Base-by-base conservation (phyloP, 2,888 invertebrate species). In the Apotomis capreana region DNA sequence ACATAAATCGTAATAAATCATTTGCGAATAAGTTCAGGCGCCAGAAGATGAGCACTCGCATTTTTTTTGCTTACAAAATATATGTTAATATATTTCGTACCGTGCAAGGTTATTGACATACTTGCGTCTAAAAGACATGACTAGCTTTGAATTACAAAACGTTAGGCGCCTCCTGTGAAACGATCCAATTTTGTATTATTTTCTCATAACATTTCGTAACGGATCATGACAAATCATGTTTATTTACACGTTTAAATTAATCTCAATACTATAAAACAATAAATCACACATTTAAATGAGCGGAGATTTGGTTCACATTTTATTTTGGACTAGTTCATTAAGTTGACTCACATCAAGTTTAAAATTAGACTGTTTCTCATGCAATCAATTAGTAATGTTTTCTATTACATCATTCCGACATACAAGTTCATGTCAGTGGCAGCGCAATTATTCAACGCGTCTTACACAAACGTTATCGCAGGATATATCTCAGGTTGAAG, bases 61-160 rank as follows among this genome's bases (percentile, higher is more conserved):
- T 84, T 88, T 90, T 40, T 54, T 89, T 89, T 87, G 82, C 84
- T 81, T 75, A 77, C 79, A 83, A 76, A 83, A 85, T 83, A 82
- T 88, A 90, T 91, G 90, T 81, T 85, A 91, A 91, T 90, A 81
- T 87, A 87, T 87, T 86, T 86, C 79, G 78, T 80, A 83, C 80
- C 78, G 80, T 81, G 84, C 92, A 90, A 92, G 90, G 91, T 91
- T 90, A 90, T 89, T 91, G 90, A 89, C 90, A 90, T 84, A 89
- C 81, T 87, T 89, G 85, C 82, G 84, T 85, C 83, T 84, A 82
- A 85, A 85, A 84, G 83, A 84, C 82, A 83, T 81, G 81, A 83
- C 83, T 84, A 79, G 78, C 85, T 83, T 84, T 81, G 79, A 85
- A 86, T 91, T 89, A 85, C 89, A 81, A 86, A 88, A 90, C 81